Conservation (phyloP, 2,113 vertebrate genomes). For the Grammomys surdaster region DNA sequence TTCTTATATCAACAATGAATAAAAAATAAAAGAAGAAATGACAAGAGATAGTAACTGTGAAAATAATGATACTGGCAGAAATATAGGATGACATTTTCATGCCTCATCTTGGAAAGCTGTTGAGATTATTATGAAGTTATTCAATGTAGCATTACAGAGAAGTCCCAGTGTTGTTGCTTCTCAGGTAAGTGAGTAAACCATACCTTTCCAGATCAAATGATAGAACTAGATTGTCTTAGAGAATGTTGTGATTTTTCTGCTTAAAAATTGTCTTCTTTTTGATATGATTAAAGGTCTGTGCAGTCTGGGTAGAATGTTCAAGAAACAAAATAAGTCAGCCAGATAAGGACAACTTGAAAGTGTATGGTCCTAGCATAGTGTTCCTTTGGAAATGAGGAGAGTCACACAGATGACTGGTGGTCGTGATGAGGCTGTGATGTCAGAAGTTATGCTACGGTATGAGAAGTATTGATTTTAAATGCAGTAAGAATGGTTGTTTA, state of each 20-base stretch:
- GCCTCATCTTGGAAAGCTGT: conserved; percentile 7
- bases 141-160: conserved; percentile 20
- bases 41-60: background rate
- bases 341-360: background rate
- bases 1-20: background rate
- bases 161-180: background rate
- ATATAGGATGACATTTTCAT: background rate
- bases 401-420: background rate
- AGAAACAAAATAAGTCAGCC: background rate
- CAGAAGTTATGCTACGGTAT: background rate
- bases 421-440: background rate
- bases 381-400: background rate
- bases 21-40: conserved; percentile 10
- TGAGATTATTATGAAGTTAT: conserved; percentile 5
- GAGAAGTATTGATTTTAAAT: background rate
- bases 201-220: background rate
- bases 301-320: background rate
- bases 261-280: conserved; percentile 28
- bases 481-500: background rate
- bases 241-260: conserved; percentile 40
- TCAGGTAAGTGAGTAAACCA: conserved; percentile 8
- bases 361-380: background rate
- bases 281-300: background rate
- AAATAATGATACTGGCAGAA: conserved; percentile 23
- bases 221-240: conserved; percentile 14